Base-by-base conservation (phyloP, 2,888 invertebrate species). In the Cataglyphis altisquamis region DNA sequence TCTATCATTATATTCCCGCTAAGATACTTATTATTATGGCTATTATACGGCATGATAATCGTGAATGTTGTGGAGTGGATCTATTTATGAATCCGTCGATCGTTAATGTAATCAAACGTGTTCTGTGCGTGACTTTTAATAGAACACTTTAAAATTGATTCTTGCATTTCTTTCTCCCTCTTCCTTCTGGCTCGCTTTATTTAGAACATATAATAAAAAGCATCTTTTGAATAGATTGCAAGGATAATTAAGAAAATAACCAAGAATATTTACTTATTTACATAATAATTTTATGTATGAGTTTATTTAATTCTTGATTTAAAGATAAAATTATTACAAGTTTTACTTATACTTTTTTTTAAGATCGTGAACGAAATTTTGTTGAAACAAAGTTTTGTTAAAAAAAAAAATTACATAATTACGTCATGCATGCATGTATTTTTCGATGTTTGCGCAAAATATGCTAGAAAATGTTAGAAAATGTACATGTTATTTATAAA, bases 61-160 rank as follows among this genome's bases (percentile, higher is more conserved):
- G 91, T 92, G 91, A 92, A 91, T 92, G 92, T 93, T 92, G 90
- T 93, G 90, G 91, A 92, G 91, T 92, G 92, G 91, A 92, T 92
- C 89, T 93, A 89, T 92, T 92, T 91, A 92, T 91, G 91, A 93
- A 91, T 92, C 92, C 92, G 93, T 93, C 92, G 91, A 92, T 93
- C 92, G 92, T 93, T 93, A 92, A 93, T 93, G 93, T 93, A 93
- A 93, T 93, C 93, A 93, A 93, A 93, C 88, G 92, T 93, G 93
- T 93, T 93, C 92, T 93, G 92, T 91, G 89, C 92, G 91, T 93
- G 93, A 93, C 92, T 93, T 93, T 93, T 92, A 92, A 93, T 93
- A 93, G 93, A 93, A 92, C 91, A 93, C 93, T 92, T 93, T 89
- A 91, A 72, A 92, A 92, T 89, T 88, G 82, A 82, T 39, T 57